A percentile compares a stretch with the other conserved stretches of the same genome.
phyloP scores from a whole-genome alignment of 2,113 vertebrate genomes.

The Ciconia maguari region DNA sequence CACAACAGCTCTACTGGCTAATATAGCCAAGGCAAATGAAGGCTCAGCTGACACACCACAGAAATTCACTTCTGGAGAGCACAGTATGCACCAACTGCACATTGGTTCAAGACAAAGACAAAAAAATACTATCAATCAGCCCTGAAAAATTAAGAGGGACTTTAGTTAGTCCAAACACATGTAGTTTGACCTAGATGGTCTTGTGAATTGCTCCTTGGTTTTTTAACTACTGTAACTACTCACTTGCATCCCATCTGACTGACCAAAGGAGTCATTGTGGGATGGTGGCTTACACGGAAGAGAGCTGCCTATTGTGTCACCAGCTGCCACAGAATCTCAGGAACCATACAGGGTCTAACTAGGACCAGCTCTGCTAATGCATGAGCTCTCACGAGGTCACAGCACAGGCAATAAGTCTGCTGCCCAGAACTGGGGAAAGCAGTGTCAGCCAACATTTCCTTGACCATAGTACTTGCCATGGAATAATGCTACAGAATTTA shows the following conservation, averaged over 20 bases:
- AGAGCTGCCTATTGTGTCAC: background rate
- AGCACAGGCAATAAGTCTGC: background rate
- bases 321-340: background rate
- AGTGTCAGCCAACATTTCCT: background rate
- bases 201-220: background rate
- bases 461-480: background rate
- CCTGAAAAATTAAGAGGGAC: background rate
- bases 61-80: background rate
- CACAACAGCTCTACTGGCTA: background rate
- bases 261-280: background rate
- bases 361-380: background rate
- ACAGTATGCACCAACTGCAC: background rate
- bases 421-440: background rate
- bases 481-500: background rate
- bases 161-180: background rate
- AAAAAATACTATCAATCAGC: background rate
- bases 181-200: background rate
- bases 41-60: background rate
- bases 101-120: background rate
- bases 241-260: background rate
- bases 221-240: background rate
- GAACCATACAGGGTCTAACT: background rate
- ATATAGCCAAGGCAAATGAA: background rate
- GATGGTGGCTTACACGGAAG: background rate
- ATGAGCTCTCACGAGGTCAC: background rate